A percentile compares a stretch with the other conserved stretches of the same genome.
phyloP scores from a whole-genome alignment of 1,140 invertebrate species.

The Panonychus citri region DNA sequence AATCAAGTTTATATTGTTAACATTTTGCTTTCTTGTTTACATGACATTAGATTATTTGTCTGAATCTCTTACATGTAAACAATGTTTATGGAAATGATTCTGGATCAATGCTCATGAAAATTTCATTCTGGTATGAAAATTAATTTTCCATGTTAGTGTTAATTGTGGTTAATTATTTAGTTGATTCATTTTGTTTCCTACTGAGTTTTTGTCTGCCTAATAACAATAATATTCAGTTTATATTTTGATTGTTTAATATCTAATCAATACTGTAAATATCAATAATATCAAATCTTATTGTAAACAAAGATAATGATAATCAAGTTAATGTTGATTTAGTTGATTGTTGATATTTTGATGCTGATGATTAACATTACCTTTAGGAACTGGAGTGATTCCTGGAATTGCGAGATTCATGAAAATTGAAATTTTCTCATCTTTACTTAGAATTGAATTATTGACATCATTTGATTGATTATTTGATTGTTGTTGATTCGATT shows the following conservation, averaged over 20 bases:
- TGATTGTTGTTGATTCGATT: neutral
- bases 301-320: neutral
- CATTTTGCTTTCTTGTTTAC: too few species aligned
- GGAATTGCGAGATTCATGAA: constrained; percentile 19
- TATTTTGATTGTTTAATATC: neutral
- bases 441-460: constrained; percentile 11
- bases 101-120: neutral
- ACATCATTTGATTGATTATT: neutral
- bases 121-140: too few species aligned
- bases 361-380: neutral
- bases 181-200: too few species aligned
- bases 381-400: constrained; percentile 16
- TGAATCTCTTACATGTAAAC: neutral
- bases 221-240: too few species aligned
- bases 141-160: too few species aligned
- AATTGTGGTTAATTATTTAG: too few species aligned
- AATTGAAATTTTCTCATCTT: constrained; percentile 16
- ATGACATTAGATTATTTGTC: too few species aligned
- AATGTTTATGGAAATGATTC: too few species aligned
- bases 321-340: neutral
- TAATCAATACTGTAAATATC: neutral
- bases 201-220: too few species aligned
- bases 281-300: neutral
- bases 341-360: neutral
- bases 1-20: too few species aligned